A percentile compares a stretch with the other conserved stretches of the same genome.
phyloP scores from a whole-genome alignment of 2,113 vertebrate genomes.

The Garra rufa region DNA sequence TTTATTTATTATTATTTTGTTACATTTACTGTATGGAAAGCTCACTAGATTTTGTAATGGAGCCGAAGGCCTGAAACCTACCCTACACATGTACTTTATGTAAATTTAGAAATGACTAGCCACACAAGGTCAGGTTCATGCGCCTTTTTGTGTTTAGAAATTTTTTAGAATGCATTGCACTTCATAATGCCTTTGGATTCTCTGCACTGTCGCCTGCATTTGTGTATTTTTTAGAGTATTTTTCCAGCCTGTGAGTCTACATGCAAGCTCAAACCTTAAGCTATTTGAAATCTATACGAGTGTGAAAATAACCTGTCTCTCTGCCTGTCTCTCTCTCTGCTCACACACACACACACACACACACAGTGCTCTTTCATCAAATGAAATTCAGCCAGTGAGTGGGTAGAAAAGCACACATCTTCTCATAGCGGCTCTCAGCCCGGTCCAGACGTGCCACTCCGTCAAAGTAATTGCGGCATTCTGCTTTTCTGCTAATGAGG shows the following conservation, averaged over 20 bases:
- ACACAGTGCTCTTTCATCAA: constrained; percentile 31
- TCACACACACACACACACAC: constrained; percentile 19
- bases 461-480: constrained; percentile 72
- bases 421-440: no score
- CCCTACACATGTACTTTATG: neutral
- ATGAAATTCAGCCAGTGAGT: constrained; percentile 60
- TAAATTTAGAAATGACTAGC: neutral
- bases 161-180: neutral
- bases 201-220: neutral
- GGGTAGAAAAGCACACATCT: constrained; percentile 50
- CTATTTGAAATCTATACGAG: neutral
- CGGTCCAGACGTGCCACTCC: constrained; percentile 67
- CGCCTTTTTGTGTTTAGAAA: neutral
- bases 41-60: neutral
- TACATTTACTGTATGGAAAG: no score
- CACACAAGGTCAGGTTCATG: neutral
- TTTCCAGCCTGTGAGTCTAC: neutral
- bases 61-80: neutral
- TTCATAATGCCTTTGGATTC: neutral
- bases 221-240: neutral
- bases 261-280: neutral
- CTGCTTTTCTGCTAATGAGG: constrained; percentile 77
- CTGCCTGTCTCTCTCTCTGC: neutral
- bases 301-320: constrained; percentile 27
- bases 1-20: no score